Conservation (phyloP, 2,797 vertebrate species). For the Galagoides demidoff region DNA sequence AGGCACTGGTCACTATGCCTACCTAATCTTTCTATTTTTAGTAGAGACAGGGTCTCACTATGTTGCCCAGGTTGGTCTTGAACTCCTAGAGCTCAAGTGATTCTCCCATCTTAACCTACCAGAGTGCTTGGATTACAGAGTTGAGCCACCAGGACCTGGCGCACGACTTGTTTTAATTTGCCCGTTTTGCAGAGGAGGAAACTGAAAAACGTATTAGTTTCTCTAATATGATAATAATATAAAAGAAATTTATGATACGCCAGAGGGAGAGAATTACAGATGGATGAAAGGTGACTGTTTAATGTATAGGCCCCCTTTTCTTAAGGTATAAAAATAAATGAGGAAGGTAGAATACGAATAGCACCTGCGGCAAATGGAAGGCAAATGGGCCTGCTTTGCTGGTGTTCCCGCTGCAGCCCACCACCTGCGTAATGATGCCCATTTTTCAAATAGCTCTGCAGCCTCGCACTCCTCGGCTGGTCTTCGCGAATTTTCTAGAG, state of each 20-base stretch:
- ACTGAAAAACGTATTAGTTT: neutral
- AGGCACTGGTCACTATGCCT: too few species aligned
- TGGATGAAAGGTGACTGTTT: slow-evolving; percentile 70
- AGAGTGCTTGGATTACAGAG: too few species aligned
- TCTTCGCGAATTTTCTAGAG: neutral
- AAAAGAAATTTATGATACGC: slow-evolving; percentile 48
- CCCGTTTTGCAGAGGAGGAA: slow-evolving; percentile 33
- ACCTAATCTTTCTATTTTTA: too few species aligned
- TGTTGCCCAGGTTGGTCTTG: too few species aligned
- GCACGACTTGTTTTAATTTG: neutral
- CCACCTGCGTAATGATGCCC: neutral
- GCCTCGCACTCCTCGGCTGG: neutral
- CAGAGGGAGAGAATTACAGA: slow-evolving; percentile 68
- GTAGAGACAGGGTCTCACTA: too few species aligned
- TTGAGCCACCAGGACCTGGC: too few species aligned
- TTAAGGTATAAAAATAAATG: slow-evolving; percentile 50
- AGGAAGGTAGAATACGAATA: slow-evolving; percentile 36
- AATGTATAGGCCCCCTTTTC: slow-evolving; percentile 35
- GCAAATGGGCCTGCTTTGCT: neutral
- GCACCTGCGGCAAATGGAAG: slow-evolving; percentile 12
- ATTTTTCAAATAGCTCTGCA: neutral
- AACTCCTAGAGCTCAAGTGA: too few species aligned
- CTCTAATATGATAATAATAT: slow-evolving; percentile 53
- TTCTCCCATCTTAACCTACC: too few species aligned
- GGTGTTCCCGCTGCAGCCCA: accelerated